A percentile compares a stretch with the other conserved stretches of the same genome.
These are phyloP conservation scores for Triplophysa dalaica DNA, from an alignment of 2,113 vertebrate species.

Conservation along the genomic window DNA sequence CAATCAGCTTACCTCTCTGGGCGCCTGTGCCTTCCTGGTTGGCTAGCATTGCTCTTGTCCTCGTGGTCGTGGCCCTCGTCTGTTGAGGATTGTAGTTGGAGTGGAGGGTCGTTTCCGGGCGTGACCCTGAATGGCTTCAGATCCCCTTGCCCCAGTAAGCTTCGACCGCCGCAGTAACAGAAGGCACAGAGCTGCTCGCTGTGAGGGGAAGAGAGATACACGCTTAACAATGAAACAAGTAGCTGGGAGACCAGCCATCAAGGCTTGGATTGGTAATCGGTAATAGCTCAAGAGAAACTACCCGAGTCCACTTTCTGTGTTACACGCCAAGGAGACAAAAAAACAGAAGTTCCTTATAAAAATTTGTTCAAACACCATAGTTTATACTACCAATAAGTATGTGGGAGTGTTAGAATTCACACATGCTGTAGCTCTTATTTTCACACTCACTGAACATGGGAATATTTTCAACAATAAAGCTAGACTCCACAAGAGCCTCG, in stretches of 20 bases:
- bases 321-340: background rate
- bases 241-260: background rate
- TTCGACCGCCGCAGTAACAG: constrained; percentile 94
- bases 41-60: constrained; percentile 72
- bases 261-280: no score
- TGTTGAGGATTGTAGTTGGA: constrained; percentile 62
- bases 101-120: constrained; percentile 71
- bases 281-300: no score
- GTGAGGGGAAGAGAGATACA: constrained; percentile 44
- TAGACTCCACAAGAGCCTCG: background rate
- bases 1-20: constrained; percentile 67
- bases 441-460: background rate
- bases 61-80: constrained; percentile 62
- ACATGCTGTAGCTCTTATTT: background rate
- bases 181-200: constrained; percentile 96
- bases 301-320: background rate
- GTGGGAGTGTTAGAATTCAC: constrained; percentile 30
- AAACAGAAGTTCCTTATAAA: no score
- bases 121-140: constrained; percentile 85
- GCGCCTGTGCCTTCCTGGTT: constrained; percentile 66
- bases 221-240: background rate
- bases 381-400: constrained; percentile 3
- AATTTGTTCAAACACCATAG: background rate
- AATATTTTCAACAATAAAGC: background rate
- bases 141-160: constrained; percentile 96